Evolutionary conservation across 2,888 invertebrate genomes (phyloP), one percentile per base, ranked within the genome.

Genomic region (Rambutsinella grinnellia): DNA sequence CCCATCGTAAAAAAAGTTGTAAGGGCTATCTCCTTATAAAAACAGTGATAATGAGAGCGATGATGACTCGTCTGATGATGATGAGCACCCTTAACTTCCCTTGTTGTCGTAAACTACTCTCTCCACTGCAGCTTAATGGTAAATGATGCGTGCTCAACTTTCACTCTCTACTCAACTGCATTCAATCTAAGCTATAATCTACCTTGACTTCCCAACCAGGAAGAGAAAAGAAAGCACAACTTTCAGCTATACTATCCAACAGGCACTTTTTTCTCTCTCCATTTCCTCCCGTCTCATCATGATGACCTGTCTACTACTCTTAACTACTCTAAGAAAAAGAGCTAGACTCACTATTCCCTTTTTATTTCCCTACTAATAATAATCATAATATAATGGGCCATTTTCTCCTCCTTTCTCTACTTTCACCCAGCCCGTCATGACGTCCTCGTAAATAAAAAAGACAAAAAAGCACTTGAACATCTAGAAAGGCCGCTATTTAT

Each of bases 361-460:
- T 10, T 47, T 24, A 21, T 15, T 47, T 47, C 24, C 47, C 17
- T 17, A 24, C 57, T 69, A 69, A 60, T 68, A 61, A 69, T 62
- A 70, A 70, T 62, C 70, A 61, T 70, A 62, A 70, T 62, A 63
- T 70, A 70, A 70, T 70, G 62, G 70, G n/a, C 57, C 70, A 63
- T 70, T 70, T 70, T 62, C 57, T 23, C 54, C 57, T 70, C 53
- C 46, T 60, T 60, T 58, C 58, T 13, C 44, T 44, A 36, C 8
- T 3, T 13, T 3, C 19, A 15, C 5, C 17, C 1, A 26, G 71
- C 26, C 65, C 49, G 58, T 72, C 53, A 53, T 65, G 72, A 49
- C 60, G 58, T 72, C 58, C 15, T 60, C 58, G 58, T 65, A 72
- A 66, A 66, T 63, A 71, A 63, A 72, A 66, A 51, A 23, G 57